A percentile compares a stretch with the other conserved stretches of the same genome.
phyloP scores from a whole-genome alignment of 2,797 vertebrate species.

The Phrynocephalus forsythii region DNA sequence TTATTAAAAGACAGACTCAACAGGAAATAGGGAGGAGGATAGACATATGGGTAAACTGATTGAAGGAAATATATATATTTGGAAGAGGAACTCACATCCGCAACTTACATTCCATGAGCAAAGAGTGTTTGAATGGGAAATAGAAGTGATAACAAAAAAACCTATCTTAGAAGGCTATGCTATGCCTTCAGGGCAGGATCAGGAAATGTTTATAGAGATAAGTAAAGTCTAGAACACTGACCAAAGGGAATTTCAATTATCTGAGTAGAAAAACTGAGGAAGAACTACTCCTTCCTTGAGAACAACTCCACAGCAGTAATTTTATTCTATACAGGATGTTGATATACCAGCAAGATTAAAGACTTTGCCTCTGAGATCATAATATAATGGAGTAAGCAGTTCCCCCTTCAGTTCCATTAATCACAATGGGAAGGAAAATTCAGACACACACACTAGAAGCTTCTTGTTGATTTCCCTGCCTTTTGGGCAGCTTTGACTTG shows the following conservation, averaged over 20 bases:
- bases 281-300: conserved; percentile 39
- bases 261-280: conserved; percentile 37
- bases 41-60: conserved; percentile 17
- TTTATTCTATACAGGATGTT: conserved; percentile 38
- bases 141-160: conserved; percentile 41
- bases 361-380: conserved; percentile 31
- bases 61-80: conserved; percentile 16
- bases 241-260: conserved; percentile 36
- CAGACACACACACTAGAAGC: not conserved
- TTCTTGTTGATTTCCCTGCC: conserved; percentile 16
- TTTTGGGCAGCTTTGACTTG: too few species aligned
- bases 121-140: conserved; percentile 38
- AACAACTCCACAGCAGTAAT: conserved; percentile 28
- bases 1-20: conserved; percentile 29
- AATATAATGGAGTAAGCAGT: conserved; percentile 30
- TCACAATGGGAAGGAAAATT: not conserved
- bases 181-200: conserved; percentile 40
- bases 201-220: conserved; percentile 48
- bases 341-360: conserved; percentile 46
- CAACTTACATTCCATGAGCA: conserved; percentile 23
- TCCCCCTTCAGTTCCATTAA: conserved; percentile 1
- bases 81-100: not conserved
- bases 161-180: conserved; percentile 41
- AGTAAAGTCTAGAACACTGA: conserved; percentile 40
- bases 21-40: conserved; percentile 26